Conservation (phyloP, 2,888 invertebrate species). For the Ramazzottius varieornatus region DNA sequence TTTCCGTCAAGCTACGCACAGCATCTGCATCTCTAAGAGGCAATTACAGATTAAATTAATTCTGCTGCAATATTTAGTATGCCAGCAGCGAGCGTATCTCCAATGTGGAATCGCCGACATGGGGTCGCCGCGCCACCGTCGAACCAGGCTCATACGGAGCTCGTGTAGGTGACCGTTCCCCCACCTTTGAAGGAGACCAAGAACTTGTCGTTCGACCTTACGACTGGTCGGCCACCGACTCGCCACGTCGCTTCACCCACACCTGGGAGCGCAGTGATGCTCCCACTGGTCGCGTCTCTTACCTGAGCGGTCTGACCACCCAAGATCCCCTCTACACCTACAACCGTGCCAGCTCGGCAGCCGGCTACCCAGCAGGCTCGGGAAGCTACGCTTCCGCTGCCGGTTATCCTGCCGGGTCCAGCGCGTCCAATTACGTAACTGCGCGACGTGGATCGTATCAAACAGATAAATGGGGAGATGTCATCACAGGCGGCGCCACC, state of each 20-base stretch:
- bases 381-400: too few species aligned
- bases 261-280: neutral
- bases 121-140: neutral
- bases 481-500: neutral
- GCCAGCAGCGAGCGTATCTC: neutral
- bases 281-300: neutral
- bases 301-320: neutral
- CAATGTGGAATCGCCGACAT: slow-evolving; percentile 1
- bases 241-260: neutral
- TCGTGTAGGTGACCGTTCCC: neutral
- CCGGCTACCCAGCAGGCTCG: too few species aligned
- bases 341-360: neutral
- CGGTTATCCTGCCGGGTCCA: too few species aligned
- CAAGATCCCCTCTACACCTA: neutral
- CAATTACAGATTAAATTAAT: too few species aligned
- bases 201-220: neutral
- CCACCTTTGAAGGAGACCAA: neutral
- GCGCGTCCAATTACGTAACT: too few species aligned
- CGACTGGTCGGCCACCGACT: neutral
- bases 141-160: neutral
- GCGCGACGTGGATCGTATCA: neutral
- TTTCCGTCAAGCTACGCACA: too few species aligned
- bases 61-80: neutral
- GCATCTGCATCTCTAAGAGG: too few species aligned
- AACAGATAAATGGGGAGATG: neutral